Evolutionary conservation across 2,113 vertebrate species (phyloP).

Genomic region (Cochlearius cochlearius): DNA sequence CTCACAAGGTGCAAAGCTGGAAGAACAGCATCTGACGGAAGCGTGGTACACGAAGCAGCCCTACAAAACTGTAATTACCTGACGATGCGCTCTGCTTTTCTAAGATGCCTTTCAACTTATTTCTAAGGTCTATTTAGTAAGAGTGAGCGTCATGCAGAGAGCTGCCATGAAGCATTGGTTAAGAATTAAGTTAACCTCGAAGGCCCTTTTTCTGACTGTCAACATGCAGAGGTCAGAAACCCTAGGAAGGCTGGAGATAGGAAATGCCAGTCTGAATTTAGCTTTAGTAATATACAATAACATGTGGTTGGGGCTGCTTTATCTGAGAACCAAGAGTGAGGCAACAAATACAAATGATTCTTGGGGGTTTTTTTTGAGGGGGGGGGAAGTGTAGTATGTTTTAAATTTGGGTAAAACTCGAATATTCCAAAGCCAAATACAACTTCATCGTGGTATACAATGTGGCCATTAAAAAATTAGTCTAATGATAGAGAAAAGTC

Average conservation of each 20-base stretch:
- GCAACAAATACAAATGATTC: background rate
- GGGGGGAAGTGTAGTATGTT: background rate
- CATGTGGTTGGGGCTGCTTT: background rate
- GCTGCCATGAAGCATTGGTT: background rate
- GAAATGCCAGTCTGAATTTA: background rate
- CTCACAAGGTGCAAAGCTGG: background rate
- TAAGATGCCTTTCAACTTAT: background rate
- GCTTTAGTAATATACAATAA: background rate
- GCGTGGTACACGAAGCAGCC: background rate
- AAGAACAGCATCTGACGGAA: background rate
- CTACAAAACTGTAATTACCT: background rate
- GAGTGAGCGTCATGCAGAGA: background rate
- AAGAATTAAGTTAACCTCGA: background rate
- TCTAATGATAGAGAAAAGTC: background rate
- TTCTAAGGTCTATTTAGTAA: background rate
- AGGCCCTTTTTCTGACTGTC: background rate
- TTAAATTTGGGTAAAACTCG: background rate
- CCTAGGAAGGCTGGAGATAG: background rate
- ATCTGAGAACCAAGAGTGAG: background rate
- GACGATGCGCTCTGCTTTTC: background rate
- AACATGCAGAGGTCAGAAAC: background rate
- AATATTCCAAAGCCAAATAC: background rate
- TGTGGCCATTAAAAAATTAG: background rate
- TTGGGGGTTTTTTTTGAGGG: too few species aligned
- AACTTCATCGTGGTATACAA: background rate